phyloP scores from a whole-genome alignment of 1,140 invertebrate genomes.

The Drosophila lacteicornis region DNA sequence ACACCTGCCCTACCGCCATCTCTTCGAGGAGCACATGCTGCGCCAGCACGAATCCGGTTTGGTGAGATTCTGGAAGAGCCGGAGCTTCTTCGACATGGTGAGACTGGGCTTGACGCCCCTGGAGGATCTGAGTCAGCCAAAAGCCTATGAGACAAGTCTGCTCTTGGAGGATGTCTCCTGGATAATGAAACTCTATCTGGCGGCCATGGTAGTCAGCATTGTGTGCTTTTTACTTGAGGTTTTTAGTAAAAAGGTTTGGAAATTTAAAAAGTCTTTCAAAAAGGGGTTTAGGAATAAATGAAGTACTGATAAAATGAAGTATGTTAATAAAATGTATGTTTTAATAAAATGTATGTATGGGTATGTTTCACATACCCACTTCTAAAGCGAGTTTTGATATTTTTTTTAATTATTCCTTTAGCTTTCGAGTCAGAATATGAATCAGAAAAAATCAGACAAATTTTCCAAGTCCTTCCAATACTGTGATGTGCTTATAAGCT shows the following conservation, averaged over 20 bases:
- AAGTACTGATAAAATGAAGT: not conserved
- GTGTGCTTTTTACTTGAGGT: constrained; percentile 39
- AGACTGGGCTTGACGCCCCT: not conserved
- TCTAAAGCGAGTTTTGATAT: not conserved
- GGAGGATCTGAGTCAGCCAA: constrained; percentile 30
- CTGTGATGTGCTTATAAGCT: too few species aligned
- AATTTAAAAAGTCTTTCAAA: not conserved
- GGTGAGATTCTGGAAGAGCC: constrained; percentile 29
- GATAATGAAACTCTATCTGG: constrained; percentile 36
- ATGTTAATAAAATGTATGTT: not conserved
- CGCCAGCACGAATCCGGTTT: constrained; percentile 48
- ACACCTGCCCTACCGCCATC: constrained; percentile 48
- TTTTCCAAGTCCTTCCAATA: too few species aligned
- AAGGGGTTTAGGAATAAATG: too few species aligned
- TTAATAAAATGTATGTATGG: too few species aligned
- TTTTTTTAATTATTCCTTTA: not conserved
- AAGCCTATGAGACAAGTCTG: not conserved
- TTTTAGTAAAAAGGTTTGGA: not conserved
- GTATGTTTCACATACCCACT: not conserved
- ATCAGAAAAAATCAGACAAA: too few species aligned
- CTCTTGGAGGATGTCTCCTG: constrained; percentile 32
- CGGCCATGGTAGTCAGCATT: not conserved
- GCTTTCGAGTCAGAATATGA: not conserved
- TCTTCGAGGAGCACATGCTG: constrained; percentile 51
- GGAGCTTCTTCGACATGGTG: constrained; percentile 54